Conservation (phyloP, 2,113 vertebrate genomes). For the Tonatia bakeri region DNA sequence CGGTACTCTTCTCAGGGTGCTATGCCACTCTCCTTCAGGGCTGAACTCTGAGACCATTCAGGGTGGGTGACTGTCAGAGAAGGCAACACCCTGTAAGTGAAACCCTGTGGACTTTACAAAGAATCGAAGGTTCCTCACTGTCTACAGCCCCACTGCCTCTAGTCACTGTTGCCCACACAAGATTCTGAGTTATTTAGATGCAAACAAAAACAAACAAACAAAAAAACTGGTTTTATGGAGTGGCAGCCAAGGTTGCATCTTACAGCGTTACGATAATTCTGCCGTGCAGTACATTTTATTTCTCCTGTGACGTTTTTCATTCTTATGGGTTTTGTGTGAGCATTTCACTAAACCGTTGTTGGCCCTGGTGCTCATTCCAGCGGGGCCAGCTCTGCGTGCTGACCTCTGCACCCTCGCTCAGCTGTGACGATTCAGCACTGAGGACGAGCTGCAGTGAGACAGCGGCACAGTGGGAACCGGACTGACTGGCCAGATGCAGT, state of each 20-base stretch:
- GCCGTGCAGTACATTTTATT: fast-evolving
- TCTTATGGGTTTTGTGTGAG: not conserved
- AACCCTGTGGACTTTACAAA: not conserved
- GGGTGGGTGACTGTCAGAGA: not conserved
- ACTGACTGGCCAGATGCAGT: not conserved
- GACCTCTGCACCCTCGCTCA: not conserved
- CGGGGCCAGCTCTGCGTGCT: not conserved
- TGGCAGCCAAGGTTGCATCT: no score
- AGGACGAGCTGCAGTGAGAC: not conserved
- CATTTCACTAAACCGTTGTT: fast-evolving
- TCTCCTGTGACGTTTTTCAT: not conserved
- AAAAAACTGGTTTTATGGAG: not conserved
- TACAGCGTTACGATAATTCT: fast-evolving
- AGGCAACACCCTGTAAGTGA: not conserved
- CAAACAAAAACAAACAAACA: not conserved
- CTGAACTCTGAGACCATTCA: not conserved
- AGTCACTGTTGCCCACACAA: not conserved
- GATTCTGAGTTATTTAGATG: not conserved
- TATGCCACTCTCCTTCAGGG: not conserved
- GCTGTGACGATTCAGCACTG: fast-evolving
- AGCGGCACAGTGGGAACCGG: no score
- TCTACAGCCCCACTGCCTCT: not conserved
- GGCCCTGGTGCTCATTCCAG: fast-evolving
- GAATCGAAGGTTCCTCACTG: not conserved
- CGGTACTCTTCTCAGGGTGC: not conserved